phyloP scores from a whole-genome alignment of 2,113 vertebrate genomes.

The Nibea albiflora region DNA sequence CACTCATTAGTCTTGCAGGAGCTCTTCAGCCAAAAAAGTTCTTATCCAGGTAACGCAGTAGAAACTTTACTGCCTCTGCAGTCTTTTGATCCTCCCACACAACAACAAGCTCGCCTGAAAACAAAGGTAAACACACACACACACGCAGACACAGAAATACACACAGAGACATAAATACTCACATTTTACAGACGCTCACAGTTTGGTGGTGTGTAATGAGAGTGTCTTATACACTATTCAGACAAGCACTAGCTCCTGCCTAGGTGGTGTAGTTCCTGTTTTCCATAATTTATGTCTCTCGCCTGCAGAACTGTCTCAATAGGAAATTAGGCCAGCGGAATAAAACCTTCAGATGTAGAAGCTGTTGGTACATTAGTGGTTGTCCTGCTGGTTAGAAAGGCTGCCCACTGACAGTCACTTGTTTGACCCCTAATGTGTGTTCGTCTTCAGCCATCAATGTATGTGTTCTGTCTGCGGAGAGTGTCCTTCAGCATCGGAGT shows the following conservation, averaged over 20 bases:
- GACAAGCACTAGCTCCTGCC: constrained; percentile 17
- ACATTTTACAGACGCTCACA: constrained; percentile 37
- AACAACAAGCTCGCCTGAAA: constrained; percentile 51
- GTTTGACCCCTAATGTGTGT: constrained; percentile 24
- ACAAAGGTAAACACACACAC: constrained; percentile 59
- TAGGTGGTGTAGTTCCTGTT: constrained; percentile 43
- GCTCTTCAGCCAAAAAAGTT: constrained; percentile 42
- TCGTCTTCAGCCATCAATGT: not conserved
- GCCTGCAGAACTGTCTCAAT: constrained; percentile 42
- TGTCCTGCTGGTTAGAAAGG: constrained; percentile 19
- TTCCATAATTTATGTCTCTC: constrained; percentile 58
- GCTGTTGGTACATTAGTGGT: constrained; percentile 17
- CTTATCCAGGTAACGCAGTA: constrained; percentile 34
- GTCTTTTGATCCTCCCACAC: constrained; percentile 67
- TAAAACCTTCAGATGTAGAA: constrained; percentile 33
- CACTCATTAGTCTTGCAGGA: constrained; percentile 17
- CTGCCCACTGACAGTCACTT: constrained; percentile 19
- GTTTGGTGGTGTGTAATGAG: constrained; percentile 55
- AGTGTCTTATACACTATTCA: constrained; percentile 35
- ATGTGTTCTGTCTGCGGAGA: not conserved
- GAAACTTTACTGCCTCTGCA: constrained; percentile 41
- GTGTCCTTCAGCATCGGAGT: not conserved
- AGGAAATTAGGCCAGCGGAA: constrained; percentile 58
- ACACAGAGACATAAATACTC: constrained; percentile 20
- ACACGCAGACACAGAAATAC: constrained; percentile 20